Evolutionary conservation across 64 coral and sea anemone genomes (phyloP).

Genomic region (Pachyseris speciosa): DNA sequence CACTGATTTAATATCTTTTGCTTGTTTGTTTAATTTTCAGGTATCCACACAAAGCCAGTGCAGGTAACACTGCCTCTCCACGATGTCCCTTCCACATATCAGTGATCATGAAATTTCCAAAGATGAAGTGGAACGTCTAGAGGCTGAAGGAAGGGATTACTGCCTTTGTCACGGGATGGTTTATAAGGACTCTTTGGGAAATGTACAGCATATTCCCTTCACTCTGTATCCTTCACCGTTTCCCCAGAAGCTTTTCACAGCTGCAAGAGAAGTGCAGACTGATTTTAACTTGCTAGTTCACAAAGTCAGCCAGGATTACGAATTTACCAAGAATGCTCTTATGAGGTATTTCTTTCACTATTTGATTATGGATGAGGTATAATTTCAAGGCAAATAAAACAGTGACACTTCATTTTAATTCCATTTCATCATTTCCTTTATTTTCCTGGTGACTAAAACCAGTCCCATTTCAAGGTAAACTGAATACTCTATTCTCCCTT

Average conservation of each 20-base stretch:
- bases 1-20: too few species aligned
- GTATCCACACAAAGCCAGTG: too few species aligned
- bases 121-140: neutral
- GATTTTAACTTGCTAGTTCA: conserved; percentile 42
- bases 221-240: neutral
- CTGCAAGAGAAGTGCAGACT: neutral
- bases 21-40: too few species aligned
- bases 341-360: too few species aligned
- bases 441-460: too few species aligned
- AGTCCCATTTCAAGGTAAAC: too few species aligned
- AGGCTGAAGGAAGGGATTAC: neutral
- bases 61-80: too few species aligned
- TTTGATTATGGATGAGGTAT: too few species aligned
- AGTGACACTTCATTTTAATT: too few species aligned
- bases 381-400: too few species aligned
- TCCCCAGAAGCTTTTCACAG: conserved; percentile 20
- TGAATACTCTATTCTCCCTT: too few species aligned
- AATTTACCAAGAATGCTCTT: conserved; percentile 71
- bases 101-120: neutral
- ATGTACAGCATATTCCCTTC: neutral
- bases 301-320: conserved; percentile 66
- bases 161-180: neutral
- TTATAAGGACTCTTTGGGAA: neutral
- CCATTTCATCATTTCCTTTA: too few species aligned
- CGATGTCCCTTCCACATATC: neutral